Evolutionary conservation across 2,797 vertebrate species (phyloP).

Genomic region (Ambastaia sidthimunki): DNA sequence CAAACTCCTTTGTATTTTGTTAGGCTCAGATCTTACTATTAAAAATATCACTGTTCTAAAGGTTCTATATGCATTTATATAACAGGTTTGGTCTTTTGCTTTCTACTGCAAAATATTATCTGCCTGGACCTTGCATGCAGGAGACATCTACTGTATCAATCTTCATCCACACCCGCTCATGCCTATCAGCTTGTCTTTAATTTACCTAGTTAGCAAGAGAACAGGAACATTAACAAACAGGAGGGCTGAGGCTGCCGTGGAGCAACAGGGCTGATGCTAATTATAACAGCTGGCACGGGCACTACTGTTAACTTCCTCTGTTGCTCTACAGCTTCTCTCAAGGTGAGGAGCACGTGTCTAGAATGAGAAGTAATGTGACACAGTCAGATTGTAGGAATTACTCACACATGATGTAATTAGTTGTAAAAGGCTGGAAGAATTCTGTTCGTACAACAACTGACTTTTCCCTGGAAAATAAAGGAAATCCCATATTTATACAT

Average conservation of each 20-base stretch:
- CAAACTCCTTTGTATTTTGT: background rate
- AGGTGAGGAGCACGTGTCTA: conserved; percentile 27
- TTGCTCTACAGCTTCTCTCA: background rate
- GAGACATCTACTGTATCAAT: background rate
- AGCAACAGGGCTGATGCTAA: conserved; percentile 2
- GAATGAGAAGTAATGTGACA: conserved; percentile 11
- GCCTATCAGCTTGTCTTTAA: conserved; percentile 31
- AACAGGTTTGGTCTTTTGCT: conserved; percentile 3
- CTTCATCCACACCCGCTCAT: conserved; percentile 12
- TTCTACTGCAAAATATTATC: conserved; percentile 7
- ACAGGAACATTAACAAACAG: background rate
- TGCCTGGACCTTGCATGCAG: background rate
- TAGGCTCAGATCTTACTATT: conserved; percentile 1
- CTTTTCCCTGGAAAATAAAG: conserved; percentile 44
- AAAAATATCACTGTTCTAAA: background rate
- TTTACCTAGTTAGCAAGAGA: conserved; percentile 15
- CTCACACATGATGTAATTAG: background rate
- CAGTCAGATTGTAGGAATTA: background rate
- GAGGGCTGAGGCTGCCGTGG: background rate
- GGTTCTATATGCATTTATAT: background rate
- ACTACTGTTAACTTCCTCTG: conserved; percentile 17
- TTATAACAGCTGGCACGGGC: conserved; percentile 31
- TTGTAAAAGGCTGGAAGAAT: conserved; percentile 16
- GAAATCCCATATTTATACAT: conserved; percentile 54
- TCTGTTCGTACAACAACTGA: conserved; percentile 58